Conservation (phyloP, 1,140 invertebrate species). For the Drosophila carrolli region DNA sequence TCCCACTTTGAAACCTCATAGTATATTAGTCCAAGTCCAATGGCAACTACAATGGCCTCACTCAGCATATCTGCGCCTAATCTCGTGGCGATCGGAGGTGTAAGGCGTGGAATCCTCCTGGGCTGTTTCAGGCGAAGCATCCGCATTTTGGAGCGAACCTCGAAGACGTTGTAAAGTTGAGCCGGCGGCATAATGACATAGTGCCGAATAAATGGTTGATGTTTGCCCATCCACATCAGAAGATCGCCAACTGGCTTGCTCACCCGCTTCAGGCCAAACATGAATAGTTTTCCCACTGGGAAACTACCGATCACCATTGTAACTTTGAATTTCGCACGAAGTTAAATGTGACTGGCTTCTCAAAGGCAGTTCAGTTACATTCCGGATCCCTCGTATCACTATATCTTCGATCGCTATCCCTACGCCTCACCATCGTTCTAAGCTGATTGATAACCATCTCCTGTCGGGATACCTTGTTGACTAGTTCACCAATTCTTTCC, state of each 20-base stretch:
- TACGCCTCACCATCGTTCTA: background rate
- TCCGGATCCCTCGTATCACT: background rate
- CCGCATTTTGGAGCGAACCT: constrained; percentile 45
- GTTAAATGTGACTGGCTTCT: background rate
- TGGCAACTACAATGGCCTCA: constrained; percentile 40
- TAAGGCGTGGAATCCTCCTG: constrained; percentile 25
- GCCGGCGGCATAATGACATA: constrained; percentile 41
- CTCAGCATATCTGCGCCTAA: constrained; percentile 45
- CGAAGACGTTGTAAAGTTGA: constrained; percentile 43
- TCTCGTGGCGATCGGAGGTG: constrained; percentile 24
- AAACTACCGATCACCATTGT: constrained; percentile 48
- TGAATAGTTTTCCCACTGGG: constrained; percentile 48
- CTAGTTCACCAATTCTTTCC: constrained; percentile 12
- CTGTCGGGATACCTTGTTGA: constrained; percentile 27
- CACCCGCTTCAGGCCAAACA: constrained; percentile 36
- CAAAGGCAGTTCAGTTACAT: background rate
- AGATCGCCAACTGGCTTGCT: constrained; percentile 31
- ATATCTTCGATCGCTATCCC: background rate
- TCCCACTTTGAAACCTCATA: constrained; percentile 39
- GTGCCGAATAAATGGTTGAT: constrained; percentile 17
- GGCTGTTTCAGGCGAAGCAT: constrained; percentile 55
- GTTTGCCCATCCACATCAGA: constrained; percentile 26
- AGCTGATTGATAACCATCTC: constrained; percentile 25
- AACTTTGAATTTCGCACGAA: constrained; percentile 23
- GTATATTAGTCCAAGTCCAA: constrained; percentile 27